phyloP scores from a whole-genome alignment of 2,113 vertebrate genomes.

The Cathartes aura region DNA sequence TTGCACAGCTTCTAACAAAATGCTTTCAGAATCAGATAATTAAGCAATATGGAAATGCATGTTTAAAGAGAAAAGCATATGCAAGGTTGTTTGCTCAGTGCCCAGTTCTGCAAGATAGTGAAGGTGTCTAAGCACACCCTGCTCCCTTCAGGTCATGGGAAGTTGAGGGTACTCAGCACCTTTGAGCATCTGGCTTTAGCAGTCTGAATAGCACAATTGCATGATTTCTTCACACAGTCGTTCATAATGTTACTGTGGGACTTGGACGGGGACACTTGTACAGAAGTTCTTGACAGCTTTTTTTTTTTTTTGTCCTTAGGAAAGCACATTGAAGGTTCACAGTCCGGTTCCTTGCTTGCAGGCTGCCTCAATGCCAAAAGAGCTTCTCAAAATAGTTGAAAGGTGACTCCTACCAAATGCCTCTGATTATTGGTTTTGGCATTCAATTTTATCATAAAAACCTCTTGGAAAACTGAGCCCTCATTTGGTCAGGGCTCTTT shows the following conservation, averaged over 20 bases:
- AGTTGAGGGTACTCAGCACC: neutral
- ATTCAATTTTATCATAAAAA: neutral
- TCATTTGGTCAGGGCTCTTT: neutral
- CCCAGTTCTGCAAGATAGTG: neutral
- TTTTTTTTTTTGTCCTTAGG: neutral
- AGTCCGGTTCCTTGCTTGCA: neutral
- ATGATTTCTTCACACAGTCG: neutral
- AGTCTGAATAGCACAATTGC: neutral
- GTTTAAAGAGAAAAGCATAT: conserved; percentile 20
- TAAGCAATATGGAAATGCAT: conserved; percentile 10
- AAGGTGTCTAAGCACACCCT: neutral
- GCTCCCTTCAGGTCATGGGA: neutral
- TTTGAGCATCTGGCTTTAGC: neutral
- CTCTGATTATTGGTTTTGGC: neutral
- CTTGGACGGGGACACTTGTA: neutral
- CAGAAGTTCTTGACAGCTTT: neutral
- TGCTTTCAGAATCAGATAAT: conserved; percentile 51
- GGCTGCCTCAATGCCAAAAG: neutral
- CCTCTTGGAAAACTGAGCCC: neutral
- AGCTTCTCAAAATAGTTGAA: neutral
- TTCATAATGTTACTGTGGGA: neutral
- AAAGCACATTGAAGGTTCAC: neutral
- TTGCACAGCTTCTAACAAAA: conserved; percentile 17
- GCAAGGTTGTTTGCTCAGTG: neutral
- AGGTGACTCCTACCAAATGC: neutral